Base-by-base conservation (phyloP, 2,113 vertebrate genomes). In the Takifugu bimaculatus region DNA sequence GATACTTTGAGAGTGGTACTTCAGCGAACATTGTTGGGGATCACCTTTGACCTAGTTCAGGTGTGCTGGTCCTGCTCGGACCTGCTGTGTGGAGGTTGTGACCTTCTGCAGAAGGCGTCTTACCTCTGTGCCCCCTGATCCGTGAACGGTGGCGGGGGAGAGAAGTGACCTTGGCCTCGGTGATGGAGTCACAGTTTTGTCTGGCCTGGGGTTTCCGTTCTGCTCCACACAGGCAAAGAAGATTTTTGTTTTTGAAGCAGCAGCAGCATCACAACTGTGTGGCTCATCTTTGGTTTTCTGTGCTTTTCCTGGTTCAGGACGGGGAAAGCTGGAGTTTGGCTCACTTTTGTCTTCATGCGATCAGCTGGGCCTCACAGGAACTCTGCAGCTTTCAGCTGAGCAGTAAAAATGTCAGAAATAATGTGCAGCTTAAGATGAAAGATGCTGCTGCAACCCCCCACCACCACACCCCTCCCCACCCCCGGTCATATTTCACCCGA, bases 401-500 rank as follows among this genome's bases (percentile, higher is more conserved):
- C 35, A 39, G 47, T 78, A 72, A 84, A 83, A 55, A 56, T 57
- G 53, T 79, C 60, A 80, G 63, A 64, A 74, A 70, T 75, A 77
- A 80, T 51, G 69, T 67, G 76, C 45, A 73, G 29, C 42, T 78
- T 81, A 87, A 70, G 68, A 81, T 76, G 64, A 32, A 0, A 1
- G 68, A 64, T 83, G 80, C 89, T 74, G 51, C 81, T 50, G 66
- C 50, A 58, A 60, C 80, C 12, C 1, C 51, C 27, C 51, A 81
- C 74, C 6, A 63, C 82, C 84, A 81, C 88, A 75, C 52, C 81
- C 52, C 66, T 49, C 58, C 63, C 80, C 6, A 2, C 53, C n/a
- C 43, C 82, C 74, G 60, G 86, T 79, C 82, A 72, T 65, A 81
- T 82, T 83, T 79, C 83, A 65, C 77, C 82, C 72, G 78, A 78